Evolutionary conservation across 2,113 vertebrate species (phyloP), one percentile per base, ranked within the genome.

Genomic region (Channa argus): DNA sequence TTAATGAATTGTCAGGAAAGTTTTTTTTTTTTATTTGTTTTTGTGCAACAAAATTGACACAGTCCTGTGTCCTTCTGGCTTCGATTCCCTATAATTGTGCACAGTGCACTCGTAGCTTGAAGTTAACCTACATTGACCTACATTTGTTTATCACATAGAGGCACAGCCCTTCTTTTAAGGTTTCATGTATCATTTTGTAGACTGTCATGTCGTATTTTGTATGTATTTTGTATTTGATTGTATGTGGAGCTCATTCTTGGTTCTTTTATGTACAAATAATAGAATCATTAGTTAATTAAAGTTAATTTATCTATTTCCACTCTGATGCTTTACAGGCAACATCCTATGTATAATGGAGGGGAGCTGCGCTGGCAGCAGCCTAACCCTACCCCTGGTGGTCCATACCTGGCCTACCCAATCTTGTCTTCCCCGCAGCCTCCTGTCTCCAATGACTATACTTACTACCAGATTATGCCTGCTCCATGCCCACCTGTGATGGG

Each of bases 341-440:
- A 98, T 92, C 96, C 96, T 0, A 83, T 98, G 68, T 99, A 99
- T 85, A 98, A 95, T 52, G 96, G 88, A 86, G 97, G 88, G 81
- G 98, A 99, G 85, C 93, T 97, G 81, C 95, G 98, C 91, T 99
- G 98, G 98, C 97, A 97, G 74, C 97, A 97, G 87, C 95, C 96
- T 12, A 97, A 89, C 89, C 94, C 96, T 65, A 94, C 87, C 80
- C 95, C 96, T 34, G 80, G 96, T 46, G 96, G 96, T 71, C 96
- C 97, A 0, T 99, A 98, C 92, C 94, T 99, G 87, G 96, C 98
- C 62, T 99, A 99, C 90, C 97, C 98, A 52, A 96, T 99, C 89
- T 84, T 99, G 91, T 95, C 97, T 60, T 92, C 95, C 43, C 95
- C 97, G 0, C 98, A 98, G 82, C 96, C 97, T 10, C 95, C 97